phyloP scores from a whole-genome alignment of 2,113 vertebrate species.

The Lepisosteus osseus region DNA sequence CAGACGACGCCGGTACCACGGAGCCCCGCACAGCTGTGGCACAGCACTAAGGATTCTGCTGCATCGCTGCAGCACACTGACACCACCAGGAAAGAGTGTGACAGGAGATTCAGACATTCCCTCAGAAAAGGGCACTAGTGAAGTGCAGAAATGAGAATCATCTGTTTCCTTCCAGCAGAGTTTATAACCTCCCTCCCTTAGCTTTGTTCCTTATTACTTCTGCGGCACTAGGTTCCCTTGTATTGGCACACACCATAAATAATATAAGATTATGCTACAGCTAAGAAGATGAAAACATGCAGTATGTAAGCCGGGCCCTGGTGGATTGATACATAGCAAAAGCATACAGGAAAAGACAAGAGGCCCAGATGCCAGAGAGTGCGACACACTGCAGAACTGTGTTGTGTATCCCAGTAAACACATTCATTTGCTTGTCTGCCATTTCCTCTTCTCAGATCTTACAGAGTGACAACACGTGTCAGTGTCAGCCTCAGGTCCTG shows the following conservation, averaged over 20 bases:
- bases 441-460: conserved; percentile 68
- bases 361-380: conserved; percentile 29
- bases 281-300: conserved; percentile 68
- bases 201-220: conserved; percentile 66
- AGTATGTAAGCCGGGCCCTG: conserved; percentile 49
- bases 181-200: conserved; percentile 36
- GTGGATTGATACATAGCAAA: conserved; percentile 34
- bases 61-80: neutral
- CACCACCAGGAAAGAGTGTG: neutral
- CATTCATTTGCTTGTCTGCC: conserved; percentile 58
- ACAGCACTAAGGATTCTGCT: neutral
- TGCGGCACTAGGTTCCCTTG: conserved; percentile 64
- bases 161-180: conserved; percentile 16
- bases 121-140: conserved; percentile 19
- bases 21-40: neutral
- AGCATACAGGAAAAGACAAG: conserved; percentile 25
- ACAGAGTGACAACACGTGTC: conserved; percentile 72
- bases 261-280: conserved; percentile 71
- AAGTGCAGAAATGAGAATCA: neutral
- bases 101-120: conserved; percentile 9
- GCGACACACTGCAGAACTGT: conserved; percentile 10
- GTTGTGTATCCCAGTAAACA: conserved; percentile 53
- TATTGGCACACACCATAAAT: conserved; percentile 67
- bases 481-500: conserved; percentile 66
- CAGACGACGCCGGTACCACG: neutral